Evolutionary conservation across 92 coral and sea anemone species (phyloP), one percentile per base, ranked within the genome.

Genomic region (Zoanthus solanderi): DNA sequence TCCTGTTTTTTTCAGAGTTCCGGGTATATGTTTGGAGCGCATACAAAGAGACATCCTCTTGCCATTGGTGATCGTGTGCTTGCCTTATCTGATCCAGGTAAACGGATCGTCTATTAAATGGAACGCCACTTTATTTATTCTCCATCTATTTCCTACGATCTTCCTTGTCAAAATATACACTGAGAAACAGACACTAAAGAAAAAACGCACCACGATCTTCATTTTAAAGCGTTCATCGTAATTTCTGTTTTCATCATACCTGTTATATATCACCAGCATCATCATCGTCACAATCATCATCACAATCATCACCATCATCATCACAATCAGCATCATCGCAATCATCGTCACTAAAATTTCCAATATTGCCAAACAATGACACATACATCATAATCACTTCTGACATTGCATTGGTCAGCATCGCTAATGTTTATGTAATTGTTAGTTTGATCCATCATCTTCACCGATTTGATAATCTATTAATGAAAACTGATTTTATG

Each of bases 1-100:
- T 2, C n/a, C 10, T 29, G 44, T 53, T 23, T 18, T 76, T 73
- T 84, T 34, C 94, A 97, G 99, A 95, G 99, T 75, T 87, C 97
- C 23, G 96, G 96, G 6, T 95, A 87, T 78, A 97, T 97, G 78
- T 97, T 97, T 89, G 99, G 99, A 29, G 98, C 99, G 50, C 99
- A 97, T 72, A 97, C 98, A 5, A 97, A 95, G 84, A 90, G 98
- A 44, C 99, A 96, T 86, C 99, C 92, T 84, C 95, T 97, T 83
- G 91, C 91, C 17, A 92, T 97, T 29, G 98, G 99, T 15, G 99
- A 95, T 72, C 94, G 95, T 81, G 97, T 97, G 63, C 94, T 97
- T 81, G 99, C 98, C 34, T 89, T 97, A 13, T 91, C 94, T 4
- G 96, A 97, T 77, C 95, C 98, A 84, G 98, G 98, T 96, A 92